phyloP scores from a whole-genome alignment of 92 coral and sea anemone species.

The Porites divaricata region DNA sequence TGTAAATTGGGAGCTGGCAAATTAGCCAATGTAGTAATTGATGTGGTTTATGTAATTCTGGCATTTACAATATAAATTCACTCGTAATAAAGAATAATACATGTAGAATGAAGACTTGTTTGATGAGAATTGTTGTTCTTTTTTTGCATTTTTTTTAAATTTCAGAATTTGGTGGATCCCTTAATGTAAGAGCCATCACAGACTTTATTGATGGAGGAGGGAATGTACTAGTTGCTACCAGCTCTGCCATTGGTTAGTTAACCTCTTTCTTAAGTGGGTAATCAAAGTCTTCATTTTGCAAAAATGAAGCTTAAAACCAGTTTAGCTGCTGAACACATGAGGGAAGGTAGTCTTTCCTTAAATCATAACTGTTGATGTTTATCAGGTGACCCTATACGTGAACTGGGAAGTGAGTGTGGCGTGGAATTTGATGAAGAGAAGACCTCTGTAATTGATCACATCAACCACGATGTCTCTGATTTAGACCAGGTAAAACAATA shows the following conservation, averaged over 20 bases:
- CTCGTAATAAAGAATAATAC: no score
- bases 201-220: slow-evolving; percentile 99
- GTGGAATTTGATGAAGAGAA: slow-evolving; percentile 99
- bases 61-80: no score
- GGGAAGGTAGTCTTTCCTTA: no score
- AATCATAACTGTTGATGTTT: neutral
- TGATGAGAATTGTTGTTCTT: no score
- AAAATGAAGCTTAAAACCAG: no score
- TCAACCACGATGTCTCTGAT: slow-evolving; percentile 94
- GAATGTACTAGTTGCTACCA: slow-evolving; percentile 92
- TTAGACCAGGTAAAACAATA: slow-evolving; percentile 70
- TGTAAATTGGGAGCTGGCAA: no score
- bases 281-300: no score
- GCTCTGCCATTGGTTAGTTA: slow-evolving; percentile 91
- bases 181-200: slow-evolving; percentile 93
- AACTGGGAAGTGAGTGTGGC: slow-evolving; percentile 98
- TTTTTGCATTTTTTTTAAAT: neutral
- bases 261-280: neutral
- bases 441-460: slow-evolving; percentile 97
- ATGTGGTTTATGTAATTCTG: no score
- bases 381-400: slow-evolving; percentile 97
- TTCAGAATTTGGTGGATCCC: slow-evolving; percentile 95
- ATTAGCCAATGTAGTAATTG: no score
- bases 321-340: neutral
- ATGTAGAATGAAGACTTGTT: no score